These are phyloP conservation scores for Saturnia japonica DNA, from an alignment of 2,888 invertebrate genomes.

Conservation along the genomic window DNA sequence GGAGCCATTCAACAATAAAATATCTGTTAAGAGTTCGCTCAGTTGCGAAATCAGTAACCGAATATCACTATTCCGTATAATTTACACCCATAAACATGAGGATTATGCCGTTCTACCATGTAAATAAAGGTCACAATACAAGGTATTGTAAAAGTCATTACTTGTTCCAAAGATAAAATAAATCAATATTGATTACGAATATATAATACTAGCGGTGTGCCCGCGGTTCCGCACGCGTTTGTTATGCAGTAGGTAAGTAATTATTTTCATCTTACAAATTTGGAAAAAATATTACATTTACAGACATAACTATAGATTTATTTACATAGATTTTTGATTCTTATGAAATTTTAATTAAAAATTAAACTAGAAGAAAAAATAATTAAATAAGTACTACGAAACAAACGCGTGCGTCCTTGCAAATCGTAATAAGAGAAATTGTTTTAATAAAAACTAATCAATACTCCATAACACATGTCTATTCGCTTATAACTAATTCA, in stretches of 20 bases:
- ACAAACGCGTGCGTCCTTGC: background rate
- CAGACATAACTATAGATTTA: too few relatives aligned
- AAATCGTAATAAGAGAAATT: background rate
- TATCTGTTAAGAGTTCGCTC: background rate
- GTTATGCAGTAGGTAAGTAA: too few relatives aligned
- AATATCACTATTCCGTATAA: constrained; percentile 1
- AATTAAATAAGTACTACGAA: too few relatives aligned
- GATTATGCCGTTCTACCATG: background rate
- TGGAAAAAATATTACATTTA: too few relatives aligned
- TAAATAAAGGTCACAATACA: background rate
- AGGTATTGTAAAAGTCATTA: background rate
- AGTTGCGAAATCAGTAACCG: background rate
- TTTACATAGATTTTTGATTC: too few relatives aligned
- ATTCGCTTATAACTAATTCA: constrained; percentile 32
- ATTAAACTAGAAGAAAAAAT: too few relatives aligned
- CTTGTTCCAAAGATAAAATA: background rate
- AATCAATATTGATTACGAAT: too few relatives aligned
- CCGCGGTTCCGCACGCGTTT: too few relatives aligned
- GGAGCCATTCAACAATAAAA: constrained; percentile 10
- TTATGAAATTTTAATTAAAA: too few relatives aligned
- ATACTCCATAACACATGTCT: constrained; percentile 25
- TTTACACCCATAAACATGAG: constrained; percentile 3
- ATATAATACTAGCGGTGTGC: too few relatives aligned
- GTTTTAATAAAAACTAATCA: constrained; percentile 23
- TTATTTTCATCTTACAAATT: too few relatives aligned